A percentile compares a stretch with the other conserved stretches of the same genome.
Conservation (phyloP, 2,113 vertebrate species). For the Nothoprocta perdicaria region DNA sequence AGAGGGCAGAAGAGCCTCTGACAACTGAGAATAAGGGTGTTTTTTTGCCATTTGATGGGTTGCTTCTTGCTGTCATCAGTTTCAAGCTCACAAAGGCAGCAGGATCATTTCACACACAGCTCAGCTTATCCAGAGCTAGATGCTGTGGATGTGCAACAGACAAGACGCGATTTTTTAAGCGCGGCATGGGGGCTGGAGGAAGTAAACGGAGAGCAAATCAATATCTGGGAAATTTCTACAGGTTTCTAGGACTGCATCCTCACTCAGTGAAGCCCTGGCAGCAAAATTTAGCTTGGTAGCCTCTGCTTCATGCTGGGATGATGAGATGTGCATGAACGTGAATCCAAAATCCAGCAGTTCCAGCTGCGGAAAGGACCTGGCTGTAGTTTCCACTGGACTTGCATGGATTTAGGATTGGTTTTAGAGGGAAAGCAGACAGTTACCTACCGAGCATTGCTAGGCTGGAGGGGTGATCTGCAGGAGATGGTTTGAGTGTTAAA, state of each 20-base stretch:
- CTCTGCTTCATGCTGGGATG: not conserved
- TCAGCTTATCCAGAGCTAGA: not conserved
- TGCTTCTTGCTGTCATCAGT: not conserved
- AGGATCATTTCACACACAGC: not conserved
- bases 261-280: not conserved
- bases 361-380: not conserved
- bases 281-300: not conserved
- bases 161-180: not conserved
- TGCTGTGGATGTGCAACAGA: not conserved
- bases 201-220: constrained; percentile 35
- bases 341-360: not conserved
- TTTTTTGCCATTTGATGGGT: not conserved
- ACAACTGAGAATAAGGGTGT: not conserved
- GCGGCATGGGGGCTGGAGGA: rapidly evolving
- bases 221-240: constrained; percentile 8
- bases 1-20: not conserved
- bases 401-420: not conserved
- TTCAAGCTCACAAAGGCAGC: not conserved
- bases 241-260: not conserved
- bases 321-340: not conserved
- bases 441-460: rapidly evolving
- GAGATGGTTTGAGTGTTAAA: not conserved
- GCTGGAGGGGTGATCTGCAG: not conserved
- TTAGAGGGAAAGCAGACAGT: not conserved
- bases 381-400: rapidly evolving